These are phyloP conservation scores for Strix uralensis DNA, from an alignment of 2,113 vertebrate species.

Conservation along the genomic window DNA sequence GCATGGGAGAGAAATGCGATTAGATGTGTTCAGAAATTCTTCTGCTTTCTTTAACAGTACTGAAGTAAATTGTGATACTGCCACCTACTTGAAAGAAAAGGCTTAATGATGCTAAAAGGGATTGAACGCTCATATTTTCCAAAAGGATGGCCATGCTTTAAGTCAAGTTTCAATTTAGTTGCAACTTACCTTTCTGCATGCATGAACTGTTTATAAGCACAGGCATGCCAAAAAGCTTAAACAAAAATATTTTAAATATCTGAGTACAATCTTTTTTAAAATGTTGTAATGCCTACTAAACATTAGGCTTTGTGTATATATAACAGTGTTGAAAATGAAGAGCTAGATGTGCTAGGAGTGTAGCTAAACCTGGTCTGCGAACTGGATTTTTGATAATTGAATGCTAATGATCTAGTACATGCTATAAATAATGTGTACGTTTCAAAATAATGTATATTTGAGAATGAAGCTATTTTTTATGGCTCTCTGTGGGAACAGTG, in stretches of 20 bases:
- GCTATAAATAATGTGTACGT: neutral
- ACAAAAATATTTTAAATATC: neutral
- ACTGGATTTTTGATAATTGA: neutral
- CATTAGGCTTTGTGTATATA: neutral
- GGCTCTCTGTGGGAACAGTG: neutral
- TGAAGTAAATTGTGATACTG: neutral
- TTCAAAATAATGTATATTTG: neutral
- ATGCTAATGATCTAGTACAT: neutral
- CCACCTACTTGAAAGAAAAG: neutral
- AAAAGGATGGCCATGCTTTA: neutral
- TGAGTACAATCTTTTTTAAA: neutral
- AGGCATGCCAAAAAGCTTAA: neutral
- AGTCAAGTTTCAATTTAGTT: neutral
- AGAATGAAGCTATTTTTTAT: neutral
- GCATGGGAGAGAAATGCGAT: neutral
- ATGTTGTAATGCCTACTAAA: neutral
- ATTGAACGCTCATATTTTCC: rapidly evolving
- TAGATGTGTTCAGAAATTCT: neutral
- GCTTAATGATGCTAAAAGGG: neutral
- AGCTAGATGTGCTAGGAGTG: neutral
- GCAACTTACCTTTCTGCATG: neutral
- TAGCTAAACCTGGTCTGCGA: neutral
- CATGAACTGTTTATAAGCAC: neutral
- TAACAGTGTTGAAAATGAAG: neutral
- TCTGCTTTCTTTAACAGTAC: neutral